Evolutionary conservation across 1,140 invertebrate genomes (phyloP), one percentile per base, ranked within the genome.

Genomic region (Drosophila grimshawi): DNA sequence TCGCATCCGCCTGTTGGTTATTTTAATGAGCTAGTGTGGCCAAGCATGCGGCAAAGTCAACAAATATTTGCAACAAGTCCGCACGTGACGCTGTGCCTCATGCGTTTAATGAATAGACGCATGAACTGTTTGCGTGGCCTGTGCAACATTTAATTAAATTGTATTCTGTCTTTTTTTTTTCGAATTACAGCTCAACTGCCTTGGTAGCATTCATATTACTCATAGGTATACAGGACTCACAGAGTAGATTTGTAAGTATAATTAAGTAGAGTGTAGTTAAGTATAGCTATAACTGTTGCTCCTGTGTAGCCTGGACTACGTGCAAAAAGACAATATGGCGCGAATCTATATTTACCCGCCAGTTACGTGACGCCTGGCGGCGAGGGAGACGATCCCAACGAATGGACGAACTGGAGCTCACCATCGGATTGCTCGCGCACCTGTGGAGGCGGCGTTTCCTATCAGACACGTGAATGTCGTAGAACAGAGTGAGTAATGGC

Each of bases 401-500:
- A 94, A 66, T 97, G 96, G 96, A 94, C 95, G 2, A 94, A 95
- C 0, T 98, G 97, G 97, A 95, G 95, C 2, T 93, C 94, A 30
- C 95, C 95, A 3, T 95, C 95, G 33, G 94, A 95, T 29, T 98
- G 97, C 92, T 97, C 97, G 2, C 93, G 97, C 49, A 95, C 96
- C n/a, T 98, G 97, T 89, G 97, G 97, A 2, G 97, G 97, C n/a
- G 97, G 97, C 48, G 96, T 98, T 2, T 94, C 96, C 30, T 95
- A 94, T 78, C 96, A 97, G 90, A 95, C 94, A 35, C 94, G 96
- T 79, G 94, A 95, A 85, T 97, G 96, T 92, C 93, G 94, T 33
- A 93, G 94, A 66, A 61, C 93, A 80, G 94, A 94, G 94, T 96
- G 93, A 94, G 85, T 70, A 35, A 3, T 8, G 5, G 2, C 6